Evolutionary conservation across 2,113 vertebrate genomes (phyloP).

Genomic region (Hucho hucho): DNA sequence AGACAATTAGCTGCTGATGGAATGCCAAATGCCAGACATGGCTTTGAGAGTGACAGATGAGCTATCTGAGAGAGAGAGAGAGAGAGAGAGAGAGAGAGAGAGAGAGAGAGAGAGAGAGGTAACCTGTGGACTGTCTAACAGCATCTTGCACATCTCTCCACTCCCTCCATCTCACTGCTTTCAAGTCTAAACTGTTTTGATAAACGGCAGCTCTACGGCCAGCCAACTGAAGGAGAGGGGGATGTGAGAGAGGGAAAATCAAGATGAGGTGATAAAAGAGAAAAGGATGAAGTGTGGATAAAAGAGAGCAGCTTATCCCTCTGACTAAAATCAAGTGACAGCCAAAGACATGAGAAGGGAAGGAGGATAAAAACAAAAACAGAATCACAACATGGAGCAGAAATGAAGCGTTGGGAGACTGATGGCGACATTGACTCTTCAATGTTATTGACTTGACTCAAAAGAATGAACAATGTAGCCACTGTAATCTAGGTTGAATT

Average conservation of each 20-base stretch:
- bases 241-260: conserved; percentile 38
- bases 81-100: too few relatives aligned
- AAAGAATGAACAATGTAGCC: background rate
- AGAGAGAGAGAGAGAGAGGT: conserved; percentile 13
- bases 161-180: conserved; percentile 28
- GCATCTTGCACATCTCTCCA: background rate
- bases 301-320: conserved; percentile 66
- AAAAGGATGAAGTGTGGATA: conserved; percentile 70
- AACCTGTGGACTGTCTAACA: conserved; percentile 30
- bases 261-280: conserved; percentile 61
- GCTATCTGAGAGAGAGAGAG: too few relatives aligned
- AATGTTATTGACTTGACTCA: background rate
- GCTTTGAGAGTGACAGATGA: conserved; percentile 37
- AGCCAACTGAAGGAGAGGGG: conserved; percentile 50
- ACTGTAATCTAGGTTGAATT: background rate
- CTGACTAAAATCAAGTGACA: conserved; percentile 57
- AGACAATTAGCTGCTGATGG: conserved; percentile 49
- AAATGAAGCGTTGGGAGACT: conserved; percentile 37
- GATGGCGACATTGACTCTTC: conserved; percentile 24
- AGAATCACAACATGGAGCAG: conserved; percentile 33
- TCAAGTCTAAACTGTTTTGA: conserved; percentile 63
- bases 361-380: conserved; percentile 12
- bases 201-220: conserved; percentile 41
- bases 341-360: conserved; percentile 53
- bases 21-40: conserved; percentile 29